Evolutionary conservation across 1,140 invertebrate genomes (phyloP).

Genomic region (Cyclargus thomasi): DNA sequence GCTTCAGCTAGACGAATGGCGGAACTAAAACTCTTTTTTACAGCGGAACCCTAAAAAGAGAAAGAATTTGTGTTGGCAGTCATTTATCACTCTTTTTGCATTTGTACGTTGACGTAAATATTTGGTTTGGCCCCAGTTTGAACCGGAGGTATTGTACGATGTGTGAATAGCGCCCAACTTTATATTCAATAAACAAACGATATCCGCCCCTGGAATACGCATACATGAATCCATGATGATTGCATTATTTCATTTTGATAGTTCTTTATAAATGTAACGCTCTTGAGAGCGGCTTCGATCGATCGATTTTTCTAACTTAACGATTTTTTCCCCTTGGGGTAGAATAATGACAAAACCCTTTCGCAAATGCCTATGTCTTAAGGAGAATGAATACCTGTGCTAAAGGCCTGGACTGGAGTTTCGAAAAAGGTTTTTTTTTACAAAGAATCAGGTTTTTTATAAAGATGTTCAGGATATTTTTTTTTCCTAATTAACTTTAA

Average conservation of each 20-base stretch:
- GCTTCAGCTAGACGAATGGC: background rate
- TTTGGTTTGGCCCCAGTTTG: constrained; percentile 2
- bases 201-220: background rate
- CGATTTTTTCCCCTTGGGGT: no score
- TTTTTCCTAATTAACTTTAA: no score
- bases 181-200: background rate
- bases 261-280: background rate
- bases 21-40: background rate
- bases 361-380: no score
- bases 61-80: constrained; percentile 3
- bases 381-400: no score
- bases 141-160: background rate
- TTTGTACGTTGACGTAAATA: background rate
- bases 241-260: background rate
- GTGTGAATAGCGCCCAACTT: background rate
- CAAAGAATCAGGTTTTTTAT: no score
- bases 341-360: no score
- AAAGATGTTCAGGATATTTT: no score
- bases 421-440: no score
- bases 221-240: constrained; percentile 3
- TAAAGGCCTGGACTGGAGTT: no score
- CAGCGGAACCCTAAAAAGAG: background rate
- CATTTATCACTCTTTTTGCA: constrained; percentile 3
- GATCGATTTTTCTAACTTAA: no score
- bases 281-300: no score